Percentiles rank a stretch among this genome's conserved stretches.
These are phyloP conservation scores for Leptodactylus fallax DNA, from an alignment of 2,797 vertebrate genomes.

Conservation along the genomic window DNA sequence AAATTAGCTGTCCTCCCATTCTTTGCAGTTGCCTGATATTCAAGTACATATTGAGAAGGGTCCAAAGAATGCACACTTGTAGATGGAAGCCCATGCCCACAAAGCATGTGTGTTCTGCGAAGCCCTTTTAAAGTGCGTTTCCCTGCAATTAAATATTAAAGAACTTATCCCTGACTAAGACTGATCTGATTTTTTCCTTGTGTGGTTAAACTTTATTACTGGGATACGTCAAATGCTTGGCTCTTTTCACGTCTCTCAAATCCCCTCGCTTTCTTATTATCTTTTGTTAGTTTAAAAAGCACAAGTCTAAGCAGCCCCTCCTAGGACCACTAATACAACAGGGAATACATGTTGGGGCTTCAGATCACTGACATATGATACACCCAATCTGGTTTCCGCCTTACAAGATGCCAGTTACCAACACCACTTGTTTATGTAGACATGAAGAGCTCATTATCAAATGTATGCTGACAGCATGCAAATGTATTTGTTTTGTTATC, in stretches of 20 bases:
- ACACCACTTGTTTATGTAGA: constrained; percentile 58
- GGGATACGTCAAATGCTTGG: constrained; percentile 59
- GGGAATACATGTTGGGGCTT: constrained; percentile 44
- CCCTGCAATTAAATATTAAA: constrained; percentile 58
- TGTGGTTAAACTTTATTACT: constrained; percentile 58
- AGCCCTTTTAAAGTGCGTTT: constrained; percentile 45
- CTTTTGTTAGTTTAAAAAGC: constrained; percentile 51
- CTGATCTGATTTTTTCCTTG: constrained; percentile 58
- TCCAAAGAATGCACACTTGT: constrained; percentile 55
- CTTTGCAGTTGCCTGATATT: constrained; percentile 40
- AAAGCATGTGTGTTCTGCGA: constrained; percentile 54
- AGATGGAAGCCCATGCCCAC: constrained; percentile 53
- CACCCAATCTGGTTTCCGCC: constrained; percentile 38
- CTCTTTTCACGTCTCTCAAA: constrained; percentile 37
- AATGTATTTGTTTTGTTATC: constrained; percentile 59
- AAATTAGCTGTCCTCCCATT: constrained; percentile 38
- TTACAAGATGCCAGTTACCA: constrained; percentile 45
- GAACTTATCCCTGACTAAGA: constrained; percentile 51
- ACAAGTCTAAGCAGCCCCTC: constrained; percentile 36
- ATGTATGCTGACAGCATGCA: constrained; percentile 56
- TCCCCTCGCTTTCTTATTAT: constrained; percentile 49
- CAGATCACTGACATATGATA: constrained; percentile 44
- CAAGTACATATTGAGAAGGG: constrained; percentile 47
- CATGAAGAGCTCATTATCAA: constrained; percentile 59
- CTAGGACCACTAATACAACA: constrained; percentile 39